Evolutionary conservation across 2,113 vertebrate species (phyloP).

Genomic region (Ceyx margarethae): DNA sequence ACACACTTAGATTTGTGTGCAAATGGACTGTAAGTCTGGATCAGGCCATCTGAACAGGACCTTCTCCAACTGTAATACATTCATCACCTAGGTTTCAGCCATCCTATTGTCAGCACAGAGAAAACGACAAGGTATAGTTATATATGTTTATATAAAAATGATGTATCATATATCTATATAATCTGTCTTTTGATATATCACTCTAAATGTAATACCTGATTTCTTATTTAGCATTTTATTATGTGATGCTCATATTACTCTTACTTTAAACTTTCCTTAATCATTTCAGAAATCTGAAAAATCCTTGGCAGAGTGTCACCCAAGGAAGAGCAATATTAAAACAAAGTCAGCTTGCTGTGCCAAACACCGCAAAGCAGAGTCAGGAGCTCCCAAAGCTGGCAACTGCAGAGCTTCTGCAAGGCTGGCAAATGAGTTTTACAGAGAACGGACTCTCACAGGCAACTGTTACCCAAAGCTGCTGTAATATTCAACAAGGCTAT

Average conservation of each 20-base stretch:
- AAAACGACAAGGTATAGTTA: neutral
- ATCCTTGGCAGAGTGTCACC: neutral
- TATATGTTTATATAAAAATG: neutral
- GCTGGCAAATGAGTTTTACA: neutral
- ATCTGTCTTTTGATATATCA: neutral
- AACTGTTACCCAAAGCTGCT: neutral
- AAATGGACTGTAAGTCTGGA: neutral
- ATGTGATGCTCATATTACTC: neutral
- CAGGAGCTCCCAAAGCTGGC: conserved; percentile 10
- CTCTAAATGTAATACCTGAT: neutral
- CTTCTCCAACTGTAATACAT: neutral
- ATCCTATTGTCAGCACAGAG: neutral
- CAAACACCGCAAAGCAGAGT: neutral
- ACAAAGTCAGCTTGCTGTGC: neutral
- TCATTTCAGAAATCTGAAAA: neutral
- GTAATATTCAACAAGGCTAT: neutral
- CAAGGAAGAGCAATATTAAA: conserved; percentile 1
- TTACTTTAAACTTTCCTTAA: neutral
- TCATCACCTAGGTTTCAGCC: neutral
- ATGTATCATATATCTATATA: neutral
- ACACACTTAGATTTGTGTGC: rapidly evolving
- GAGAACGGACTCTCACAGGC: neutral
- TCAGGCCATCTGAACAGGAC: neutral
- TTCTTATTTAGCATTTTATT: neutral
- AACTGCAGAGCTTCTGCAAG: neutral